Conservation (phyloP, 2,888 invertebrate genomes). For the Synanthedon formicaeformis region DNA sequence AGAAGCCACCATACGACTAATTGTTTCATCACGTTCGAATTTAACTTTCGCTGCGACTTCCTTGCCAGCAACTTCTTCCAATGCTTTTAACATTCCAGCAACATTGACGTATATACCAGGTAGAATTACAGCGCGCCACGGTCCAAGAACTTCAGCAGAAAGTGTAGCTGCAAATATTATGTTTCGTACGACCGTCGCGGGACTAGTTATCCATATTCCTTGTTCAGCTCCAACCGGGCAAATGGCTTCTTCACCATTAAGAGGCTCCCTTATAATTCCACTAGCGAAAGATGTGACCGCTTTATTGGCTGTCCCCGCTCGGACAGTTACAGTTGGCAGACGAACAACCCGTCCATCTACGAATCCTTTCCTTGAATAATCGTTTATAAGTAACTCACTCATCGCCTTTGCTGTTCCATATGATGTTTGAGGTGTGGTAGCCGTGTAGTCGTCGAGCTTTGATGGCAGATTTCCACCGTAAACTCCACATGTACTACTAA, state of each 20-base stretch:
- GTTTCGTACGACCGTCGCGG: constrained; percentile 33
- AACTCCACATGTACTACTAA: constrained; percentile 43
- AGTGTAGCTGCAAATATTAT: constrained; percentile 34
- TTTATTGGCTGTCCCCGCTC: constrained; percentile 43
- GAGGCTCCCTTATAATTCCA: constrained; percentile 48
- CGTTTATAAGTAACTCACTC: constrained; percentile 46
- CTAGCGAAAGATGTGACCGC: constrained; percentile 59
- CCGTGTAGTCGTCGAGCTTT: constrained; percentile 32
- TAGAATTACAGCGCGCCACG: constrained; percentile 36
- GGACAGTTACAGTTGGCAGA: constrained; percentile 49
- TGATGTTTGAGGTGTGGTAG: constrained; percentile 41
- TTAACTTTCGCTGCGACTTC: constrained; percentile 27
- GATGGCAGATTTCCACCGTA: constrained; percentile 40
- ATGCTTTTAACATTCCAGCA: constrained; percentile 33
- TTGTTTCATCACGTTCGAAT: constrained; percentile 25
- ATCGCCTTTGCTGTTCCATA: constrained; percentile 53
- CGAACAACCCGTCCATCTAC: constrained; percentile 42
- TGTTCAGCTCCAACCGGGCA: constrained; percentile 38
- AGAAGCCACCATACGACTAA: constrained; percentile 33
- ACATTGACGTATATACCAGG: constrained; percentile 44
- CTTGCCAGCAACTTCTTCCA: constrained; percentile 35
- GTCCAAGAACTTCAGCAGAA: constrained; percentile 20
- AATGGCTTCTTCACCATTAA: constrained; percentile 26
- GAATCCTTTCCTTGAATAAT: constrained; percentile 47
- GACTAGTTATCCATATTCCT: constrained; percentile 43